Evolutionary conservation across 1,140 invertebrate genomes (phyloP).

Genomic region (Matsumurasca onukii): DNA sequence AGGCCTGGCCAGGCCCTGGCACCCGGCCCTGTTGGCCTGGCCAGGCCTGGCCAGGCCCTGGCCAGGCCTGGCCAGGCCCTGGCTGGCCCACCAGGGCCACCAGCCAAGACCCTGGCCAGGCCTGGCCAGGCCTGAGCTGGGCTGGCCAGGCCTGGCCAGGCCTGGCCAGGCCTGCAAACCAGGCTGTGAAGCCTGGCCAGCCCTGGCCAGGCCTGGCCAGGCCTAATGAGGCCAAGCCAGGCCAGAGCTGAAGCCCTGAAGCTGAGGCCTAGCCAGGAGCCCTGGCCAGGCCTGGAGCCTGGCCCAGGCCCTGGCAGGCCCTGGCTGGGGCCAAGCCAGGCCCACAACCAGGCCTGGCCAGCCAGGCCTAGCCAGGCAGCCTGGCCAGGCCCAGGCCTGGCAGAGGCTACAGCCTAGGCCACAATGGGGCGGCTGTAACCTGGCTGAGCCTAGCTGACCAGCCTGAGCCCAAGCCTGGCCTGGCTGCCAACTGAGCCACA

Average conservation of each 20-base stretch:
- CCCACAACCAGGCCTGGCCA: background rate
- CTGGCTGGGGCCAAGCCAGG: too few relatives aligned
- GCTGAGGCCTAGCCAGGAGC: background rate
- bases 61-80: too few relatives aligned
- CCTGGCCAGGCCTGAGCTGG: too few relatives aligned
- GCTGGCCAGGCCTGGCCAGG: too few relatives aligned
- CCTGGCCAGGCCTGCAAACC: too few relatives aligned
- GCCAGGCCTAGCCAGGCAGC: conserved; percentile 3
- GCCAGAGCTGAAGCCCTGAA: background rate
- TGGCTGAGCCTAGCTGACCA: background rate
- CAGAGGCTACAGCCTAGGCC: background rate
- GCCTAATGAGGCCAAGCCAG: background rate
- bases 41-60: too few relatives aligned
- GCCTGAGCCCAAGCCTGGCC: background rate
- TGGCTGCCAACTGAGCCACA: conserved; percentile 20
- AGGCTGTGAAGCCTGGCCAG: too few relatives aligned
- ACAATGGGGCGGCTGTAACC: too few relatives aligned
- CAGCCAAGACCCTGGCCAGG: background rate
- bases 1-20: background rate
- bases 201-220: too few relatives aligned
- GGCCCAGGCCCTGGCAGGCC: too few relatives aligned
- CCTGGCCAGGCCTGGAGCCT: background rate
- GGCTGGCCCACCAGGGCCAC: background rate
- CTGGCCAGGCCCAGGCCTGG: too few relatives aligned
- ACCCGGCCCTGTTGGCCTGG: too few relatives aligned